phyloP scores from a whole-genome alignment of 2,888 invertebrate species.

The Thereva nobilitata region DNA sequence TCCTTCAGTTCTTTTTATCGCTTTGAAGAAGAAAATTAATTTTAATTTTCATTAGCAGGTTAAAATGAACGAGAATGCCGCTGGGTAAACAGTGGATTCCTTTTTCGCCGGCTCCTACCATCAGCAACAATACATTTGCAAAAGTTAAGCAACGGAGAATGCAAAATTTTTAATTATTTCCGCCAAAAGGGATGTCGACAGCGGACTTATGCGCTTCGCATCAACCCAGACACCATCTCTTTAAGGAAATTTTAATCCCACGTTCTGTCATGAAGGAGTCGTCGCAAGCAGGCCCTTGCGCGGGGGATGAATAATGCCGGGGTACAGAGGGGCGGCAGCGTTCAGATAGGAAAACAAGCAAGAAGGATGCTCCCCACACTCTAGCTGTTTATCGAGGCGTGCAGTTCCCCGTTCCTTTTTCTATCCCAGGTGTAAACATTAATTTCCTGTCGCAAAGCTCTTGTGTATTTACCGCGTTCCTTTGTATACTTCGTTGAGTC shows the following conservation, averaged over 20 bases:
- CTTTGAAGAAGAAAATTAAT: too few relatives aligned
- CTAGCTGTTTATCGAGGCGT: constrained; percentile 27
- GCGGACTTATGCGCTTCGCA: neutral
- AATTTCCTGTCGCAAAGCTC: constrained; percentile 32
- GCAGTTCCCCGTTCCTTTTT: constrained; percentile 28
- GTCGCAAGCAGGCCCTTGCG: neutral
- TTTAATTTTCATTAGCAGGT: too few relatives aligned
- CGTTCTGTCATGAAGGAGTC: constrained; percentile 11
- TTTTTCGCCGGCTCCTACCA: too few relatives aligned
- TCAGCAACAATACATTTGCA: constrained; percentile 19
- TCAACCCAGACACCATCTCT: constrained; percentile 1
- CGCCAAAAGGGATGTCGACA: constrained; percentile 8
- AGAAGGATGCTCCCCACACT: neutral
- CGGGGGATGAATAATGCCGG: too few relatives aligned
- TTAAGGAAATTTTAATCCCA: constrained; percentile 25
- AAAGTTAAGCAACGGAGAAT: constrained; percentile 24
- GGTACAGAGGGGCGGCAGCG: too few relatives aligned
- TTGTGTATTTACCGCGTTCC: constrained; percentile 25
- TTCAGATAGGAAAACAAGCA: too few relatives aligned
- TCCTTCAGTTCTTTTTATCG: too few relatives aligned
- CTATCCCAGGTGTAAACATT: constrained; percentile 35
- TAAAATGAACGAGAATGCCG: too few relatives aligned
- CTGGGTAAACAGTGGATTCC: constrained; percentile 1
- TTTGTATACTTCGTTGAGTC: constrained; percentile 26
- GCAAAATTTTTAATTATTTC: constrained; percentile 31